These are phyloP conservation scores for Caradrina clavipalpis DNA, from an alignment of 2,888 invertebrate species.

Conservation along the genomic window DNA sequence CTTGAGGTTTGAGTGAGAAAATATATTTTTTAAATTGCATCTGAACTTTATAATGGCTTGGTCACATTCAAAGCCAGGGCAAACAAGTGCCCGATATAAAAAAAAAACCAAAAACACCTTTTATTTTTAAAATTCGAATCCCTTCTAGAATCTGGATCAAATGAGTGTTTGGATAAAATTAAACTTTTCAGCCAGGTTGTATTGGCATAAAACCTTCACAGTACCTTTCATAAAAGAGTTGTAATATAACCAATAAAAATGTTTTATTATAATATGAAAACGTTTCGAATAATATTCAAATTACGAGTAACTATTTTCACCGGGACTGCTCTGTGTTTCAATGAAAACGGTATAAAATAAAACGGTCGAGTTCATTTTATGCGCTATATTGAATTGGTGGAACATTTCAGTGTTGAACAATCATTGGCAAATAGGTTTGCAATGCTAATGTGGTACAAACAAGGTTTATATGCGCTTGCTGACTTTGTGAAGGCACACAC, in stretches of 20 bases:
- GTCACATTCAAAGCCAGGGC: too few relatives aligned
- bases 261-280: background rate
- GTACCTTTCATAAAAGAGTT: background rate
- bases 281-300: slow-evolving; percentile 40
- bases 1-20: background rate
- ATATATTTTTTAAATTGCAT: too few relatives aligned
- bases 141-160: too few relatives aligned
- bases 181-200: too few relatives aligned
- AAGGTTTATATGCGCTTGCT: slow-evolving; percentile 26
- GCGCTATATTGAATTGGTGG: slow-evolving; percentile 39
- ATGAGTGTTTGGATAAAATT: too few relatives aligned
- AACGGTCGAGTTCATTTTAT: slow-evolving; percentile 42
- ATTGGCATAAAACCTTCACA: too few relatives aligned
- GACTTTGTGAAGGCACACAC: slow-evolving; percentile 28
- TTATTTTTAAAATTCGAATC: too few relatives aligned
- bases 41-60: too few relatives aligned
- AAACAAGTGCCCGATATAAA: too few relatives aligned
- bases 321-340: slow-evolving; percentile 35
- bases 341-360: slow-evolving; percentile 37
- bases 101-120: too few relatives aligned
- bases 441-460: slow-evolving; percentile 46
- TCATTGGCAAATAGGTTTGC: slow-evolving; percentile 51
- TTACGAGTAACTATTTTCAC: slow-evolving; percentile 38
- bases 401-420: slow-evolving; percentile 41
- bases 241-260: slow-evolving; percentile 14